These are phyloP conservation scores for Biston betularia DNA, from an alignment of 2,888 invertebrate genomes.

Conservation along the genomic window DNA sequence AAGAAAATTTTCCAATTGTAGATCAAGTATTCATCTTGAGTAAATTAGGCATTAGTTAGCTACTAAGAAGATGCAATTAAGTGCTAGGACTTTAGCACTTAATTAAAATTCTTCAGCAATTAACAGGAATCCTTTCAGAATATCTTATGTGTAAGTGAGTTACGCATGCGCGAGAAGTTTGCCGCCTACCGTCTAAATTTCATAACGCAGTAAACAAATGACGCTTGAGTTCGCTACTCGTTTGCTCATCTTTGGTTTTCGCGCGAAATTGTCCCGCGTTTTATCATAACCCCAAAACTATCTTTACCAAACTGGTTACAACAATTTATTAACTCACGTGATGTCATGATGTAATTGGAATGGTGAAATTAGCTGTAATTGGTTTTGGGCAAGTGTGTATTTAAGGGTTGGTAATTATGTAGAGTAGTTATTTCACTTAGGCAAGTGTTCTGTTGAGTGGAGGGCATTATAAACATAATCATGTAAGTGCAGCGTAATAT, in stretches of 20 bases:
- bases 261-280: slow-evolving; percentile 28
- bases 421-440: slow-evolving; percentile 8
- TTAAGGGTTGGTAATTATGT: background rate
- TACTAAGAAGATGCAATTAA: slow-evolving; percentile 25
- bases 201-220: slow-evolving; percentile 35
- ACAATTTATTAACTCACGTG: slow-evolving; percentile 13
- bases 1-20: slow-evolving; percentile 16
- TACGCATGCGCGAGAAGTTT: slow-evolving; percentile 22
- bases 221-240: slow-evolving; percentile 12
- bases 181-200: slow-evolving; percentile 12
- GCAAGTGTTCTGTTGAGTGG: slow-evolving; percentile 6
- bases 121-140: slow-evolving; percentile 29
- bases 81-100: slow-evolving; percentile 26
- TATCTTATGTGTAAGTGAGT: slow-evolving; percentile 28
- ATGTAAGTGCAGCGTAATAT: slow-evolving; percentile 16
- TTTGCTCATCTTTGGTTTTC: slow-evolving; percentile 25
- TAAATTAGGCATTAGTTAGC: slow-evolving; percentile 26
- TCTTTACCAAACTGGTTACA: slow-evolving; percentile 18
- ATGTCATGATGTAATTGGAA: slow-evolving; percentile 29
- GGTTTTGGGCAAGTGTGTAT: slow-evolving; percentile 16
- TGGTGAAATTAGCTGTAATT: slow-evolving; percentile 20
- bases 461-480: slow-evolving; percentile 8
- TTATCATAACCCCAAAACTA: slow-evolving; percentile 21
- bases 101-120: slow-evolving; percentile 33
- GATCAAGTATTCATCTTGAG: slow-evolving; percentile 12